These are phyloP conservation scores for Charanyca ferruginea DNA, from an alignment of 2,888 invertebrate genomes.

Conservation along the genomic window DNA sequence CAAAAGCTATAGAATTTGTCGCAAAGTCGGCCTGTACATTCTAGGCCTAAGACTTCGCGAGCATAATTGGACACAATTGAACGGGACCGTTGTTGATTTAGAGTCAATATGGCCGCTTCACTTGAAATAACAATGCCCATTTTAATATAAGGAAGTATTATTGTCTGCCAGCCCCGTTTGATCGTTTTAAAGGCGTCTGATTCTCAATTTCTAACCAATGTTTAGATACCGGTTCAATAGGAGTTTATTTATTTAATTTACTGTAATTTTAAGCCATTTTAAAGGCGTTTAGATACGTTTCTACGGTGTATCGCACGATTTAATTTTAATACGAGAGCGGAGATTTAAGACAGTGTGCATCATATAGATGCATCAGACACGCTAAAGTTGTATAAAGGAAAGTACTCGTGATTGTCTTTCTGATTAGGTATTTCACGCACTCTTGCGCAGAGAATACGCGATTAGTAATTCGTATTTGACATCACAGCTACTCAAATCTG, in stretches of 20 bases:
- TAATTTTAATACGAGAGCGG: conserved; percentile 23
- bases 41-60: conserved; percentile 62
- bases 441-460: conserved; percentile 1
- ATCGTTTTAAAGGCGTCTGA: conserved; percentile 36
- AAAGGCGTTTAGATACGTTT: not conserved
- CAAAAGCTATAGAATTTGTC: conserved; percentile 63
- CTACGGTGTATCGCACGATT: conserved; percentile 8
- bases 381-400: conserved; percentile 23
- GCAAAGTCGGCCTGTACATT: conserved; percentile 28
- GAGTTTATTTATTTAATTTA: conserved; percentile 30
- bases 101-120: conserved; percentile 71
- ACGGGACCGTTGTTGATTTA: conserved; percentile 75
- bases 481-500: no score
- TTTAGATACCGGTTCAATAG: conserved; percentile 24
- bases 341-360: conserved; percentile 21
- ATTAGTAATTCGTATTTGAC: no score
- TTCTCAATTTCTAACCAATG: conserved; percentile 36
- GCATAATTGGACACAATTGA: conserved; percentile 85
- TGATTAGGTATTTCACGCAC: conserved; percentile 23
- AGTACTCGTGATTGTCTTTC: conserved; percentile 27
- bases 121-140: conserved; percentile 67
- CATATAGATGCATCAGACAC: conserved; percentile 35
- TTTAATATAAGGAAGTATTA: conserved; percentile 58
- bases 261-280: not conserved
- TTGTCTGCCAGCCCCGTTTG: conserved; percentile 36